A percentile compares a stretch with the other conserved stretches of the same genome.
Conservation (phyloP, 2,113 vertebrate genomes). For the Anolis sagrei region DNA sequence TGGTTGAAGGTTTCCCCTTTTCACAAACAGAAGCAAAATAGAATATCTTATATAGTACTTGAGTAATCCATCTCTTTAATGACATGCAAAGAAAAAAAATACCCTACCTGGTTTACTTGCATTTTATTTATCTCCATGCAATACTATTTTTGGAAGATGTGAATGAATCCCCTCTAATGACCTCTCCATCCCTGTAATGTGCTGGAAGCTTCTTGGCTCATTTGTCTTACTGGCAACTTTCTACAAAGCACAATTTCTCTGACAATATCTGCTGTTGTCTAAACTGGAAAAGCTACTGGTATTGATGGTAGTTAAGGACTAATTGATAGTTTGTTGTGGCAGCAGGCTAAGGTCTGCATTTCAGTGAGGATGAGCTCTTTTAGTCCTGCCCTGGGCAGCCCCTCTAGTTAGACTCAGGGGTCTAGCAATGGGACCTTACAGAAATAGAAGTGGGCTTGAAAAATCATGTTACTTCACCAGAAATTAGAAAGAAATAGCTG, state of each 20-base stretch:
- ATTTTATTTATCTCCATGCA: background rate
- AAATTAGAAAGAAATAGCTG: background rate
- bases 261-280: background rate
- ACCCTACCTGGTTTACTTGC: background rate
- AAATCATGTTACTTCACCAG: background rate
- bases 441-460: background rate
- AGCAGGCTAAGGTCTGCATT: background rate
- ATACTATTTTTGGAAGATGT: background rate
- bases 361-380: background rate
- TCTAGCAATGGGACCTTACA: too few species aligned
- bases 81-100: background rate
- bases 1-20: background rate
- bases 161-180: background rate
- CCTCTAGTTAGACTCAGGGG: background rate
- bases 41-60: background rate
- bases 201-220: background rate
- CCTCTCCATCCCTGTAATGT: background rate
- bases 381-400: background rate
- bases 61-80: background rate
- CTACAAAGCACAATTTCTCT: background rate
- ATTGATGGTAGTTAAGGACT: background rate
- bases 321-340: too few species aligned
- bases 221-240: constrained; percentile 3
- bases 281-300: background rate
- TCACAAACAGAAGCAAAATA: constrained; percentile 15